Percentiles rank a stretch among this genome's conserved stretches.
phyloP scores from a whole-genome alignment of 2,888 invertebrate genomes.

The Nomada goodeniana region DNA sequence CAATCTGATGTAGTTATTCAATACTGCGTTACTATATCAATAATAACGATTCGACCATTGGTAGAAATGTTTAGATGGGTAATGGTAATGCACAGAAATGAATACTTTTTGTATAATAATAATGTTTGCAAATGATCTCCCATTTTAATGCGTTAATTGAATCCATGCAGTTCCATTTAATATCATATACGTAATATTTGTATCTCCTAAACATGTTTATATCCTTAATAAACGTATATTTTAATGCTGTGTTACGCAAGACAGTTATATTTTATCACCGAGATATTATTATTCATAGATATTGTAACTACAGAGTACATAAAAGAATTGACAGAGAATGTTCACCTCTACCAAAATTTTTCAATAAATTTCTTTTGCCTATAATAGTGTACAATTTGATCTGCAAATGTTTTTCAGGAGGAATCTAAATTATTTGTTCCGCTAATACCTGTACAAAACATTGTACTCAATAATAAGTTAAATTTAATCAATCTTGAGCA shows the following conservation, averaged over 20 bases:
- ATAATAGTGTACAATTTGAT: neutral
- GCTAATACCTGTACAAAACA: constrained; percentile 35
- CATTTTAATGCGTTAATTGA: neutral
- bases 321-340: constrained; percentile 48
- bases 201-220: constrained; percentile 34
- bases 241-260: constrained; percentile 17
- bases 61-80: neutral
- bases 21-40: neutral
- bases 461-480: constrained; percentile 18
- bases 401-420: constrained; percentile 4
- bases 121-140: neutral
- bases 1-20: neutral
- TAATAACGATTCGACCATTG: neutral
- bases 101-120: neutral
- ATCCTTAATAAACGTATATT: constrained; percentile 28
- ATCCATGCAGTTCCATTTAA: constrained; percentile 1
- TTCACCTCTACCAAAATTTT: constrained; percentile 59
- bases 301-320: constrained; percentile 24
- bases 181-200: constrained; percentile 34
- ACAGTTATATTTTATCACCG: constrained; percentile 29
- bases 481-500: constrained; percentile 57
- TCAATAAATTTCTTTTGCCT: constrained; percentile 25
- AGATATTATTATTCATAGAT: constrained; percentile 15
- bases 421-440: constrained; percentile 13
- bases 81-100: constrained; percentile 16